phyloP scores from a whole-genome alignment of 2,888 invertebrate genomes.

The Luperina nickerlii region DNA sequence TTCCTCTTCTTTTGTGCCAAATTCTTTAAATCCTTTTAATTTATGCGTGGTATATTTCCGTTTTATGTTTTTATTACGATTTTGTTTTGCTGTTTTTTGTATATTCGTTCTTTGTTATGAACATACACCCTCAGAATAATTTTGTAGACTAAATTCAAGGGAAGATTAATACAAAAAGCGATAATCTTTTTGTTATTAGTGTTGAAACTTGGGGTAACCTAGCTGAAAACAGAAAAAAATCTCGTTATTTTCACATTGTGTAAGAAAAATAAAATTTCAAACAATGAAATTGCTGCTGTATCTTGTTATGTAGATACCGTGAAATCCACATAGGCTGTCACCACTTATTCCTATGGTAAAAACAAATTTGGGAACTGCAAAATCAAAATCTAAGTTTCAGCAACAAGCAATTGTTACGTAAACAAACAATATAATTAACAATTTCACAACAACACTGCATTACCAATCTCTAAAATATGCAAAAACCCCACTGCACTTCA shows the following conservation, averaged over 20 bases:
- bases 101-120: conserved; percentile 31
- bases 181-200: not conserved
- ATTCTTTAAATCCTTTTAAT: conserved; percentile 58
- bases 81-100: conserved; percentile 31
- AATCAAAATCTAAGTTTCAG: not conserved
- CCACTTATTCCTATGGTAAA: not conserved
- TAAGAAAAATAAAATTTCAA: not conserved
- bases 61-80: conserved; percentile 46
- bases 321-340: not conserved
- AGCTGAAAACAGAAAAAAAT: not conserved
- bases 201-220: not conserved
- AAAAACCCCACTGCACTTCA: conserved; percentile 38
- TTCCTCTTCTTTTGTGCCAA: conserved; percentile 48
- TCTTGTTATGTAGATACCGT: not conserved
- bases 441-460: conserved; percentile 20
- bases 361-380: not conserved
- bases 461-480: conserved; percentile 34
- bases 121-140: conserved; percentile 7
- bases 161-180: not conserved
- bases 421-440: conserved; percentile 29
- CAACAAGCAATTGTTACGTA: not conserved
- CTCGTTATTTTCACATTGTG: not conserved
- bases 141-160: conserved; percentile 4
- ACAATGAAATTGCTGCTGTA: not conserved
- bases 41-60: conserved; percentile 50